Evolutionary conservation across 1,140 invertebrate genomes (phyloP).

Genomic region (Ostrea denselamellosa): DNA sequence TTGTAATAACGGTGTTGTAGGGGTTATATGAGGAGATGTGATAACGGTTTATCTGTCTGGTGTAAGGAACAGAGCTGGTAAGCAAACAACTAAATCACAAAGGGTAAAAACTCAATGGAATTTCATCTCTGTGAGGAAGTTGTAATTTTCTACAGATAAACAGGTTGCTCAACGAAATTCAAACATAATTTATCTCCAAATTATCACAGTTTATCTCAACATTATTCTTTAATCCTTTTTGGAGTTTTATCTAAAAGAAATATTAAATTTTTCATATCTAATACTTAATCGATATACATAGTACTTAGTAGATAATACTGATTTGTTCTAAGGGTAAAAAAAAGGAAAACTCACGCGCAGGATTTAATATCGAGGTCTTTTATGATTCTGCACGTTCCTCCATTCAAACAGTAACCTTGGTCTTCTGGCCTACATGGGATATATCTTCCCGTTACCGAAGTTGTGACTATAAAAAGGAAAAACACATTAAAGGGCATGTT

Average conservation of each 20-base stretch:
- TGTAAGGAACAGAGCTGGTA: background rate
- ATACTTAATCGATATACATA: background rate
- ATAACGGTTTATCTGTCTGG: constrained; percentile 10
- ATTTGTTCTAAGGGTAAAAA: background rate
- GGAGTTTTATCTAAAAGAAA: background rate
- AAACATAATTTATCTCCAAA: background rate
- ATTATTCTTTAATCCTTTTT: background rate
- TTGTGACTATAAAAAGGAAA: background rate
- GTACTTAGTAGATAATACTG: background rate
- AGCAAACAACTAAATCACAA: background rate
- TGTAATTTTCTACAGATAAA: background rate
- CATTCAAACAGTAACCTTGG: constrained; percentile 45
- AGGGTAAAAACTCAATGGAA: constrained; percentile 18
- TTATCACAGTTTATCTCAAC: background rate
- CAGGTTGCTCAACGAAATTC: constrained; percentile 25
- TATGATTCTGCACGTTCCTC: constrained; percentile 34
- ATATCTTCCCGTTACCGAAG: background rate
- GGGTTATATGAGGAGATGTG: background rate
- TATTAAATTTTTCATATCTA: background rate
- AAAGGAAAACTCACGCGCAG: constrained; percentile 40
- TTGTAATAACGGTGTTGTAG: background rate
- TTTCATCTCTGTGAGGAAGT: background rate
- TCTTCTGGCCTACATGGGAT: constrained; percentile 41
- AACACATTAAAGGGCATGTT: background rate
- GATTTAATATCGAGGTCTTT: constrained; percentile 38